Conservation (phyloP, 2,113 vertebrate genomes). For the Scophthalmus maximus region DNA sequence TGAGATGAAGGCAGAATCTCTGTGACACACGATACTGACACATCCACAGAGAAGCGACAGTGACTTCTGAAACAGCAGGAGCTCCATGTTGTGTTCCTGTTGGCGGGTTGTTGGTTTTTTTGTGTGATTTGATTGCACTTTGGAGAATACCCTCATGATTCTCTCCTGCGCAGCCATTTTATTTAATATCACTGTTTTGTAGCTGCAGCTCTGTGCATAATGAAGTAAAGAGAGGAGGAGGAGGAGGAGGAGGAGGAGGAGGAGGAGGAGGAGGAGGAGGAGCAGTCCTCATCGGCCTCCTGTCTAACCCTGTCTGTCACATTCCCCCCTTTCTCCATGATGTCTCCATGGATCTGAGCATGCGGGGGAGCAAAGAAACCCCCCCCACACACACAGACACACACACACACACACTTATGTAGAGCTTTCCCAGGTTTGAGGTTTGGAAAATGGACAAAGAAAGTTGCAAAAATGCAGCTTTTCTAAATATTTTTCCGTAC, state of each 20-base stretch:
- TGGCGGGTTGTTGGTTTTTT: neutral
- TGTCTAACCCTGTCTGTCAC: conserved; percentile 63
- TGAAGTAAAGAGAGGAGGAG: conserved; percentile 39
- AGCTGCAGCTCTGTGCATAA: neutral
- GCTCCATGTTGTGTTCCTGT: conserved; percentile 19
- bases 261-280: conserved; percentile 38
- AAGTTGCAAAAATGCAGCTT: conserved; percentile 29
- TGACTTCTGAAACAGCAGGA: conserved; percentile 31
- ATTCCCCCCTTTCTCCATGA: conserved; percentile 79
- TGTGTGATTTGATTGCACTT: conserved; percentile 23
- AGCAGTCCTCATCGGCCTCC: conserved; percentile 44
- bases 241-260: conserved; percentile 39
- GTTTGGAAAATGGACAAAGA: conserved; percentile 10
- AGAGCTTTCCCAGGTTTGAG: conserved; percentile 37
- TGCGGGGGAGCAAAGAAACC: conserved; percentile 63
- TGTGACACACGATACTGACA: conserved; percentile 28
- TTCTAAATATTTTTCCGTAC: neutral
- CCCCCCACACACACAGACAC: neutral
- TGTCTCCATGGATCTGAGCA: conserved; percentile 73
- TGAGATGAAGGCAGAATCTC: conserved; percentile 51
- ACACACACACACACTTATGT: conserved; percentile 11
- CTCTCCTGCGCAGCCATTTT: conserved; percentile 10
- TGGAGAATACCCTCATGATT: conserved; percentile 7
- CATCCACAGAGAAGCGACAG: conserved; percentile 3
- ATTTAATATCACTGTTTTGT: conserved; percentile 17